A percentile compares a stretch with the other conserved stretches of the same genome.
Conservation (phyloP, 2,113 vertebrate species). For the Kryptolebias marmoratus region DNA sequence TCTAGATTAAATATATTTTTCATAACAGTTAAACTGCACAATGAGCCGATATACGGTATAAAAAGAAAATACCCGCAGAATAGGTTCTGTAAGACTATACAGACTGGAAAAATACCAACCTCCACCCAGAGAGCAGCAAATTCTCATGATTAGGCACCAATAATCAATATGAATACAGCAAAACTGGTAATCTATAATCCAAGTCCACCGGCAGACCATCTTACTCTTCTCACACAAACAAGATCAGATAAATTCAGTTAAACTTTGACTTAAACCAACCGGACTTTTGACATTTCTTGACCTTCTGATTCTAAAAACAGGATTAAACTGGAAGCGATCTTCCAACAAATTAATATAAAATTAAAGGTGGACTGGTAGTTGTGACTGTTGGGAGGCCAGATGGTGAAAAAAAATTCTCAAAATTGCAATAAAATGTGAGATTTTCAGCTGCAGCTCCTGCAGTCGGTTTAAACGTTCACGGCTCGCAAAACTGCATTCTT, state of each 20-base stretch:
- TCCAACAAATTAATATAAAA: too few relatives aligned
- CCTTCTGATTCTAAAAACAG: constrained; percentile 2
- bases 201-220: not conserved
- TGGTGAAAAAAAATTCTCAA: too few relatives aligned
- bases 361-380: too few relatives aligned
- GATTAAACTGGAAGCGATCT: not conserved
- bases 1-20: not conserved
- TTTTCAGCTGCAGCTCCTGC: too few relatives aligned
- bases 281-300: constrained; percentile 43
- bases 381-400: too few relatives aligned
- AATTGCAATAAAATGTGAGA: too few relatives aligned
- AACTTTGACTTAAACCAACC: constrained; percentile 21
- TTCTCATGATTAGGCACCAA: constrained; percentile 7
- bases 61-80: constrained; percentile 33
- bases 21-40: not conserved
- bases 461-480: too few relatives aligned
- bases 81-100: constrained; percentile 41
- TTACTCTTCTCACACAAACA: not conserved
- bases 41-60: not conserved
- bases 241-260: not conserved
- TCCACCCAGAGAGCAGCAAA: not conserved
- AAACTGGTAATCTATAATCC: not conserved
- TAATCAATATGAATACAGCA: not conserved
- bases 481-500: too few relatives aligned
- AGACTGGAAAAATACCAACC: constrained; percentile 60